Evolutionary conservation across 2,888 invertebrate species (phyloP), one percentile per base, ranked within the genome.

Genomic region (Plebejus melissa): DNA sequence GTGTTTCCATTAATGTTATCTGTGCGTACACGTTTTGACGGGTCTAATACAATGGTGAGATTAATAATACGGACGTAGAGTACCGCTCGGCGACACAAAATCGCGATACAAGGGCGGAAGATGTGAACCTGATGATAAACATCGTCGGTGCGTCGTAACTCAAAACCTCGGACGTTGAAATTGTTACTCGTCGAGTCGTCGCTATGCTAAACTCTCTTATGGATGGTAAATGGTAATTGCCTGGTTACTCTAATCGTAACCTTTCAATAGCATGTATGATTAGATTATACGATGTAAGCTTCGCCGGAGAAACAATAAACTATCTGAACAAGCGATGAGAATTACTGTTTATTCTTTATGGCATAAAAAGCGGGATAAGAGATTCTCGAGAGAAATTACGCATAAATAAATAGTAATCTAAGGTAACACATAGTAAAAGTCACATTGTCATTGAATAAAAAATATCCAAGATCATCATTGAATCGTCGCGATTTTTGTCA

Each of bases 91-190:
- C 86, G 90, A 91, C 90, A 90, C 88, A 88, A 88, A 87, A 90
- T 89, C 89, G 84, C 83, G 82, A 16, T 88, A 91, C 91, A 90
- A 90, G 90, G 88, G 89, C 91, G 91, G 91, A 91, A 92, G 90
- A 92, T 91, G 92, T 91, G 90, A 85, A 85, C 88, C 86, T 84
- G 90, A 91, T 91, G 89, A 90, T 92, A 92, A 92, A 92, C 86
- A 91, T 91, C 90, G 89, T 84, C 82, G 87, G 83, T 84, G 86
- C 85, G 80, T 87, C 90, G 90, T 92, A 91, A 91, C 89, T 93
- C 90, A 90, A 88, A 87, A 86, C 83, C 84, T 88, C 82, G 84
- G 91, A 91, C 90, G 86, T 85, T 85, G 87, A 91, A 91, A 92
- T 92, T 91, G 90, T 90, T 88, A 85, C 88, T 88, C 86, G 83